Conservation (phyloP, 2,797 vertebrate genomes). For the Chelonia mydas region DNA sequence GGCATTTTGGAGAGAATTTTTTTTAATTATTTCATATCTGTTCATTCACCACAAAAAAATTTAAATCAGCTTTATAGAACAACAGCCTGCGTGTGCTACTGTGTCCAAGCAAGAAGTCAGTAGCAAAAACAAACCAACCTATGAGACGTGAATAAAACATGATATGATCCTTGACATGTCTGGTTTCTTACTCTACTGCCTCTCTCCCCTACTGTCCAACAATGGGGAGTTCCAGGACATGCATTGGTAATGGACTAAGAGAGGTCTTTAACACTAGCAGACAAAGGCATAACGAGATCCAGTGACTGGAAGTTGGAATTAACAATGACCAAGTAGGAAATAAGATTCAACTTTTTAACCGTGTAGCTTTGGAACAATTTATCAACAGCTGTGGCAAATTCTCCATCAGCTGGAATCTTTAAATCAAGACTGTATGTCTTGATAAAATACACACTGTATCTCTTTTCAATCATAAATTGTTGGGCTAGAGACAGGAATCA, state of each 20-base stretch:
- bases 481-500: background rate
- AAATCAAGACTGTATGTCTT: background rate
- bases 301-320: background rate
- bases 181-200: background rate
- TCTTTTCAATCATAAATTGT: background rate
- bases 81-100: background rate
- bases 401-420: background rate
- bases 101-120: background rate
- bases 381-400: background rate
- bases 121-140: background rate
- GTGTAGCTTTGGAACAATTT: background rate
- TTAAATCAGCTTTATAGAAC: background rate
- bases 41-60: slow-evolving; percentile 9
- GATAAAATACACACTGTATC: background rate
- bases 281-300: background rate
- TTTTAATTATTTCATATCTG: slow-evolving; percentile 27
- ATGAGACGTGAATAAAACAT: background rate
- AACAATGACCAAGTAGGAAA: background rate
- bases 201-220: background rate
- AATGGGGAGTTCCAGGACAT: background rate
- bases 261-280: background rate
- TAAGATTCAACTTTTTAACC: background rate
- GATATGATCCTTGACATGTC: background rate
- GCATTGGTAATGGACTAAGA: fast-evolving
- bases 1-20: slow-evolving; percentile 18